A percentile compares a stretch with the other conserved stretches of the same genome.
phyloP scores from a whole-genome alignment of 2,113 vertebrate species.

The Trogon surrucura region DNA sequence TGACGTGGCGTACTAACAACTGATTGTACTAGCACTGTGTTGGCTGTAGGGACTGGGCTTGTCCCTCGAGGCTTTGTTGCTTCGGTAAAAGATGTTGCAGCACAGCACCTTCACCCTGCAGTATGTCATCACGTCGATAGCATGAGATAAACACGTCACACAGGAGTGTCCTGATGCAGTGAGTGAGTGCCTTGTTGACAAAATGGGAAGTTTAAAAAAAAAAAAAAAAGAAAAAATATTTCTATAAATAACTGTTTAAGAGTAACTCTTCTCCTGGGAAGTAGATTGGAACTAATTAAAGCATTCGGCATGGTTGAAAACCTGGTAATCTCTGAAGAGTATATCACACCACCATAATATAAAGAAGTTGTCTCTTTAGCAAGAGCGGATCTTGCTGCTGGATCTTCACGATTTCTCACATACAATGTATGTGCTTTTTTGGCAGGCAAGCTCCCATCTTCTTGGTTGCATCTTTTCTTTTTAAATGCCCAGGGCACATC shows the following conservation, averaged over 20 bases:
- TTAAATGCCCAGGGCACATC: not conserved
- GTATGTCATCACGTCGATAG: not conserved
- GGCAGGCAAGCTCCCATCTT: not conserved
- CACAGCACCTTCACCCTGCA: not conserved
- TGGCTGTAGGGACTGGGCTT: not conserved
- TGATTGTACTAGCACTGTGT: not conserved
- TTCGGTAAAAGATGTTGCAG: not conserved
- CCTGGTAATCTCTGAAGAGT: not conserved
- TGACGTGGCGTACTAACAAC: not conserved
- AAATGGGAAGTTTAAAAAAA: not conserved
- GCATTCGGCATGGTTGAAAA: not conserved
- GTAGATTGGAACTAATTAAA: not conserved
- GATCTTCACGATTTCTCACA: not conserved
- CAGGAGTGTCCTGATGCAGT: not conserved
- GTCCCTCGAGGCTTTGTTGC: not conserved
- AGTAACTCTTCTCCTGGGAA: not conserved
- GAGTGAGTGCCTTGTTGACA: not conserved
- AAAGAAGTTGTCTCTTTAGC: not conserved
- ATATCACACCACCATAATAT: not conserved
- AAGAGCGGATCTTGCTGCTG: conserved; percentile 9
- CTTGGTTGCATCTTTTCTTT: not conserved
- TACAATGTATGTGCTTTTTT: not conserved
- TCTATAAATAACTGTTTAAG: not conserved
- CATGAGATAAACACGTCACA: not conserved
- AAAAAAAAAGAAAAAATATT: not conserved